These are phyloP conservation scores for Numida meleagris DNA, from an alignment of 2,113 vertebrate species.

Conservation along the genomic window DNA sequence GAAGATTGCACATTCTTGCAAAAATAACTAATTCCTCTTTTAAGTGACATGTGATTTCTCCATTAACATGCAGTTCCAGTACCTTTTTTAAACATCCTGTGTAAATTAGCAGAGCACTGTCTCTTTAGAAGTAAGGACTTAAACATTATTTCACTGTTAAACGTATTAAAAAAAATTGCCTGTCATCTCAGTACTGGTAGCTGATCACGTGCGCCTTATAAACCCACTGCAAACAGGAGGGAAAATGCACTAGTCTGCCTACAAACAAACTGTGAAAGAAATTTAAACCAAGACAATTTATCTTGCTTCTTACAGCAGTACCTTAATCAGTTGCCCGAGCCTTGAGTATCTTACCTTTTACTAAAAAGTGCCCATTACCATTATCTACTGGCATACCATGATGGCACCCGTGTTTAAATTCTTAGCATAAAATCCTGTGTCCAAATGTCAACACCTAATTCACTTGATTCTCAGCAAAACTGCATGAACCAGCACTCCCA, in stretches of 20 bases:
- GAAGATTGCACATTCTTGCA: not conserved
- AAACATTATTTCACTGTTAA: not conserved
- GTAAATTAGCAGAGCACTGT: not conserved
- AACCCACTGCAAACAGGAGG: not conserved
- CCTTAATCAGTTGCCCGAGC: not conserved
- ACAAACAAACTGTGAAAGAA: not conserved
- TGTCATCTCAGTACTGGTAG: not conserved
- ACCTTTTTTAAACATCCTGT: not conserved
- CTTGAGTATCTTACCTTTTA: not conserved
- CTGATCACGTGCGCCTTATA: not conserved
- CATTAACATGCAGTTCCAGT: not conserved
- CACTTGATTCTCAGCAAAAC: not conserved
- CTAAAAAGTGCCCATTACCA: not conserved
- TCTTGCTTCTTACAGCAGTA: not conserved
- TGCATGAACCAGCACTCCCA: not conserved
- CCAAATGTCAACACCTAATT: not conserved
- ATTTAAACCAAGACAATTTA: not conserved
- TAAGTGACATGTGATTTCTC: not conserved
- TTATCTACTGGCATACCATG: not conserved
- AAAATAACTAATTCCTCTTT: not conserved
- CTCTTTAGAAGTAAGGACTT: not conserved
- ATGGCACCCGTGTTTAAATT: not conserved
- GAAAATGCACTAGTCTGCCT: not conserved
- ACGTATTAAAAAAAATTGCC: not conserved
- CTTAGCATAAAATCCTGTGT: not conserved